Evolutionary conservation across 1,140 invertebrate species (phyloP).

Genomic region (Popillia japonica): DNA sequence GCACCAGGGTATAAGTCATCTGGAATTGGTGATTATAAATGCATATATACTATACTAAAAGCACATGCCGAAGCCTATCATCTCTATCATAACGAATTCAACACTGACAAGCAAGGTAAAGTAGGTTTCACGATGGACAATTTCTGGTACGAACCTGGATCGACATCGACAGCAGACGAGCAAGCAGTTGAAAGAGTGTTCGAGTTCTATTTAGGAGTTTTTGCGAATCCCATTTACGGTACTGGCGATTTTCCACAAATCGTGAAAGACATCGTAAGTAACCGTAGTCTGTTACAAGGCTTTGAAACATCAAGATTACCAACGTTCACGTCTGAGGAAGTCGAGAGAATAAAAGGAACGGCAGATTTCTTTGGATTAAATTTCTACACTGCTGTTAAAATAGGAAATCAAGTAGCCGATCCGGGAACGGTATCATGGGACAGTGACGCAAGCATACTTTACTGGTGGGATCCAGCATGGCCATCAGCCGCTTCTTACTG

Average conservation of each 20-base stretch:
- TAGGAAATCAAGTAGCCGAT: neutral
- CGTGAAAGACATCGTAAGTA: constrained; percentile 61
- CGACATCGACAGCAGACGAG: constrained; percentile 52
- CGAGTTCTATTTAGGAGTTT: constrained; percentile 63
- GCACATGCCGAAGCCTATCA: constrained; percentile 72
- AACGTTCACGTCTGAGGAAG: constrained; percentile 61
- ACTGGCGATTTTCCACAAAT: constrained; percentile 66
- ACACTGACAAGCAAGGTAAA: constrained; percentile 49
- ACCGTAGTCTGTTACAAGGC: constrained; percentile 61
- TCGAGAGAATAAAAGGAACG: constrained; percentile 57
- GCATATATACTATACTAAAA: constrained; percentile 69
- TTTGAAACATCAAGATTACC: constrained; percentile 62
- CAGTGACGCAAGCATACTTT: constrained; percentile 24
- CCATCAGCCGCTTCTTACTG: neutral
- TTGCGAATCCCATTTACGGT: constrained; percentile 63
- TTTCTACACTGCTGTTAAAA: constrained; percentile 47
- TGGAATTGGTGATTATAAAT: constrained; percentile 67
- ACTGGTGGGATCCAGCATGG: neutral
- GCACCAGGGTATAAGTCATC: constrained; percentile 63
- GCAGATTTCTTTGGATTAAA: constrained; percentile 54
- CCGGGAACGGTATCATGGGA: neutral
- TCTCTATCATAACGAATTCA: constrained; percentile 69
- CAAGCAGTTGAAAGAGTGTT: constrained; percentile 61
- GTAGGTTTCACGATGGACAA: constrained; percentile 62
- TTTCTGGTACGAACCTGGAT: constrained; percentile 59